A percentile compares a stretch with the other conserved stretches of the same genome.
These are phyloP conservation scores for Upupa epops DNA, from an alignment of 2,113 vertebrate species.

Conservation along the genomic window DNA sequence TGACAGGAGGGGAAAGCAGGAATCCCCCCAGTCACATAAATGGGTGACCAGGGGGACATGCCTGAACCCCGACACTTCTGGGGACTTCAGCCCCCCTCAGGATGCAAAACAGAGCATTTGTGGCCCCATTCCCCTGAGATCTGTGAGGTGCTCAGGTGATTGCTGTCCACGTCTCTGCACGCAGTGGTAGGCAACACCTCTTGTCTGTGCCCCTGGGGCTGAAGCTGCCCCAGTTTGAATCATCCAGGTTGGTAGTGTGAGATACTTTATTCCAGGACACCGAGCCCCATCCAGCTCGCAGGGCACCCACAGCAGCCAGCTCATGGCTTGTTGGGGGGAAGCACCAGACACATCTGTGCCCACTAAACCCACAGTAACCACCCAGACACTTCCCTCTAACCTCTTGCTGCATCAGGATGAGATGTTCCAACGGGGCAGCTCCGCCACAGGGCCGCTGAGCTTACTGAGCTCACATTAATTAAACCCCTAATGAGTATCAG, in stretches of 20 bases:
- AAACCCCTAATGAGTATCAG: background rate
- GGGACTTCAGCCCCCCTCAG: background rate
- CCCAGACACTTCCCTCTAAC: rapidly evolving
- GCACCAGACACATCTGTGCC: background rate
- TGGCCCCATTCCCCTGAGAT: background rate
- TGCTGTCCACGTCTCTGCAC: rapidly evolving
- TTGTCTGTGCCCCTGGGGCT: rapidly evolving
- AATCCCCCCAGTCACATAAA: no score
- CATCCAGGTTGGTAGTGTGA: background rate
- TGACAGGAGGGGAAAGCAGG: no score
- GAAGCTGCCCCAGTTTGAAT: background rate
- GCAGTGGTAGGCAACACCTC: background rate
- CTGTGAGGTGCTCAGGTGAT: background rate
- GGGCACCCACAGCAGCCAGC: background rate
- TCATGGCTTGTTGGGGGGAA: background rate
- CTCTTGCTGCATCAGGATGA: background rate
- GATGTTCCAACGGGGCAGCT: background rate
- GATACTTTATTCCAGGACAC: background rate
- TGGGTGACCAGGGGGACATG: background rate
- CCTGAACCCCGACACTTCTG: rapidly evolving
- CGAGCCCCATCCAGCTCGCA: background rate
- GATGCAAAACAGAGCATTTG: rapidly evolving
- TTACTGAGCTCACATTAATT: background rate
- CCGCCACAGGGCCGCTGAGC: rapidly evolving
- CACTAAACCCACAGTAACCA: background rate